Base-by-base conservation (phyloP, 2,113 vertebrate genomes). In the Protobothrops mucrosquamatus region DNA sequence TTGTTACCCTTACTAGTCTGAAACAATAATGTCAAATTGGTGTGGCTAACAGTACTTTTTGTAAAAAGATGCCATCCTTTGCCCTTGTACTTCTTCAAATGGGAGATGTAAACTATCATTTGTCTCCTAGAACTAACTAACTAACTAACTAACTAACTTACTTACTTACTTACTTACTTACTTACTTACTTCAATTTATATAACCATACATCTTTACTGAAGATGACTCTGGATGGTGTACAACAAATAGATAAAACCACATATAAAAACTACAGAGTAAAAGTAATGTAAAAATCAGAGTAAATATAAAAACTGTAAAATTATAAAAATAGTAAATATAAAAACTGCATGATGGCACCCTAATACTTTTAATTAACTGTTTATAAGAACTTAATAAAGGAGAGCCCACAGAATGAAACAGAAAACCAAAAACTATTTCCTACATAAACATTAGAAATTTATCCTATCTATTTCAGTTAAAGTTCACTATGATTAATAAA, bases 321-420 rank as follows among this genome's bases (percentile, higher is more conserved):
- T 6, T 59, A 57, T 23, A 22, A 39, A 64, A 29, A 29, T 26
- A 57, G 56, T 29, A 64, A 64, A 29, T 26, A 64, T 29, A 56
- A 55, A 23, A 39, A 89, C 34, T 43, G 26, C 18, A 64, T 43
- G 57, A 18, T 51, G 26, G 46, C 7, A 10, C 6, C 86, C 57
- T 15, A 64, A 2, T 87, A 92, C 91, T 93, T 39, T 90, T 93
- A 86, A 91, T 56, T 48, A 59, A 86, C 3, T 87, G 69, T 85
- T 12, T 57, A 59, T 26, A 85, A 39, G n/a, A 61, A 61, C 5
- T 54, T 46, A 61, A 85, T 39, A 81, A 92, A 23, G 64, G 11
- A 89, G 11, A 90, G n/a, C 51, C 18, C 64, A 89, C 14, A 6
- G 39, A 85, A 43, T 10, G 15, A 81, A 89, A 4, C 48, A 59